A percentile compares a stretch with the other conserved stretches of the same genome.
These are phyloP conservation scores for Masticophis lateralis DNA, from an alignment of 2,797 vertebrate genomes.

Conservation along the genomic window DNA sequence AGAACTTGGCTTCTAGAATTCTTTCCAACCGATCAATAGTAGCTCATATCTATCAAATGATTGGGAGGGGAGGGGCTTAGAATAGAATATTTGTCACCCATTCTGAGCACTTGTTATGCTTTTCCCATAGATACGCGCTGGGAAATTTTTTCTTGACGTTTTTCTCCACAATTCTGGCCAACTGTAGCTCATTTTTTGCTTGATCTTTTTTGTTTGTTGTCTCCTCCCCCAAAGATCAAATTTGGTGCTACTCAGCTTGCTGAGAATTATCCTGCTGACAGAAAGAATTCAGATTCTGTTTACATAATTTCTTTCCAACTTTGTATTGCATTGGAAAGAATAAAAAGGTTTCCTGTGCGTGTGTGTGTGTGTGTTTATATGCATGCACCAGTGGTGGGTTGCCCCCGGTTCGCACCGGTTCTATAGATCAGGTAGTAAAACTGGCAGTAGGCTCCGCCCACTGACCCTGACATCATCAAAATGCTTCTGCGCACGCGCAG, in stretches of 20 bases:
- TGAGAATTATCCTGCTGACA: neutral
- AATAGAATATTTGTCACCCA: neutral
- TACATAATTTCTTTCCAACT: neutral
- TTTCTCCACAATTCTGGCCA: neutral
- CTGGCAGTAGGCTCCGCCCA: too few species aligned
- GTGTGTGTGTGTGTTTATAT: neutral
- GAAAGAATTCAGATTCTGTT: neutral
- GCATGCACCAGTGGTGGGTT: too few species aligned
- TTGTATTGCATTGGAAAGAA: neutral
- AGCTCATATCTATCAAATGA: neutral
- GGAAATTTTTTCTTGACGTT: neutral
- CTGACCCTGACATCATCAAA: too few species aligned
- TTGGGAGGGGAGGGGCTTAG: neutral
- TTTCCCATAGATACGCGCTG: neutral
- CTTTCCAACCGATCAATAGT: neutral
- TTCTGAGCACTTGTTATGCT: neutral
- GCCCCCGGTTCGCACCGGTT: too few species aligned
- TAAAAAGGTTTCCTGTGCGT: neutral
- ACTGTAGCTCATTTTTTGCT: neutral
- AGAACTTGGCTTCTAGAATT: neutral
- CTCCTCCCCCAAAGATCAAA: neutral
- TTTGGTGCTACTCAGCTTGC: neutral
- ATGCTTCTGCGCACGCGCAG: too few species aligned
- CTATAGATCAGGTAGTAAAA: too few species aligned
- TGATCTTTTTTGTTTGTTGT: neutral